Conservation (phyloP, 1,140 invertebrate species). For the Drosophila mauritiana region DNA sequence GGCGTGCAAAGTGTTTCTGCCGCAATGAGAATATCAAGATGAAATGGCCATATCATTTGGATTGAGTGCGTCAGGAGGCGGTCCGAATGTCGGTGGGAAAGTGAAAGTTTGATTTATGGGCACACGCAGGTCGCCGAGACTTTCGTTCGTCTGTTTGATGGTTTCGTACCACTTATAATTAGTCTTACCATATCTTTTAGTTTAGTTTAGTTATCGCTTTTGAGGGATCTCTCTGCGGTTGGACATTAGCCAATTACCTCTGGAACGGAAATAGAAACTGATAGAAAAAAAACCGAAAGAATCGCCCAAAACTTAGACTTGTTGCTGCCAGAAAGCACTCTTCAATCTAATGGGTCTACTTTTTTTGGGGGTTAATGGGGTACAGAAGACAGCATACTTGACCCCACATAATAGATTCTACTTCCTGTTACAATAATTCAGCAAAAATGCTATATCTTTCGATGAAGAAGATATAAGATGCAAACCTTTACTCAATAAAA, state of each 20-base stretch:
- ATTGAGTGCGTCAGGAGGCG: neutral
- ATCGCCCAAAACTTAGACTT: conserved; percentile 9
- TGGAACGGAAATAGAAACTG: conserved; percentile 74
- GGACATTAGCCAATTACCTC: conserved; percentile 64
- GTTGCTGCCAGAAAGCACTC: conserved; percentile 4
- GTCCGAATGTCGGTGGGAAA: conserved; percentile 21
- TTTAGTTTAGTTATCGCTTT: conserved; percentile 28
- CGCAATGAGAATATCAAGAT: conserved; percentile 36
- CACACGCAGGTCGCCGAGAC: conserved; percentile 32
- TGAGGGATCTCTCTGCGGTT: conserved; percentile 46
- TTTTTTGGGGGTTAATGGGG: conserved; percentile 48
- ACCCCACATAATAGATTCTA: neutral
- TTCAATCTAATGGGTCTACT: neutral
- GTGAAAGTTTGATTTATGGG: conserved; percentile 79
- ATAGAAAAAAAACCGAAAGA: neutral
- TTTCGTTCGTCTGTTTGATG: conserved; percentile 41
- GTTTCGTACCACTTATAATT: conserved; percentile 66
- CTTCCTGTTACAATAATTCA: neutral
- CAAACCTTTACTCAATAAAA: too few species aligned
- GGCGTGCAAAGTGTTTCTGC: conserved; percentile 53
- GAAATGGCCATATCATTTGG: conserved; percentile 52
- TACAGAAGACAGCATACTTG: conserved; percentile 7
- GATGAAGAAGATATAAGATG: too few species aligned
- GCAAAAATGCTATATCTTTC: neutral
- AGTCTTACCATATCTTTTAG: conserved; percentile 41